Conservation (phyloP, 2,797 vertebrate species). For the Acanthornis magna region DNA sequence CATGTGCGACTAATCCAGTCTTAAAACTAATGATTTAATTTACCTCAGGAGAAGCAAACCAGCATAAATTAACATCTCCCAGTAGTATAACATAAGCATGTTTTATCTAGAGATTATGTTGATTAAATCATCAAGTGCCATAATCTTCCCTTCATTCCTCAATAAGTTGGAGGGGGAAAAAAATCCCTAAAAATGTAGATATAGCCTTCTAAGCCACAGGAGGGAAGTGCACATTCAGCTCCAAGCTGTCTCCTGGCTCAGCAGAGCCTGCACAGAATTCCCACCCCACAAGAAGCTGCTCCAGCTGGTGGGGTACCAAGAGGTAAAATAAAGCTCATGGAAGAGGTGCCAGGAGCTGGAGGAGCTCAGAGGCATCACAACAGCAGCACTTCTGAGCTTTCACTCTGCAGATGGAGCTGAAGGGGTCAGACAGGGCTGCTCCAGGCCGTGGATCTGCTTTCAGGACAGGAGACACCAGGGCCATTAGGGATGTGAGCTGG, state of each 20-base stretch:
- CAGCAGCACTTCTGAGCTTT: not conserved
- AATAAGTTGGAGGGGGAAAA: not conserved
- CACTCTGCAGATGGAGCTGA: not conserved
- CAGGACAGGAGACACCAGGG: not conserved
- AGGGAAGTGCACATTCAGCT: not conserved
- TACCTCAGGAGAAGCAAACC: constrained; percentile 47
- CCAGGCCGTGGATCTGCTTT: not conserved
- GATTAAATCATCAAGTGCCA: constrained; percentile 75
- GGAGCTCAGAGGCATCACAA: not conserved
- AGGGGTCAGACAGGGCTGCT: not conserved
- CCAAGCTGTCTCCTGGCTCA: not conserved
- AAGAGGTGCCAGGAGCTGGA: not conserved
- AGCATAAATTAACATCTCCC: constrained; percentile 73
- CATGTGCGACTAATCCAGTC: constrained; percentile 5
- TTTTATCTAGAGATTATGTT: constrained; percentile 74
- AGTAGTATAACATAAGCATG: constrained; percentile 52
- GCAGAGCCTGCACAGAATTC: not conserved
- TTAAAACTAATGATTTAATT: constrained; percentile 67
- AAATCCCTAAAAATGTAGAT: constrained; percentile 21
- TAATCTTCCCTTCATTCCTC: constrained; percentile 44
- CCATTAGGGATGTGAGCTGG: not conserved
- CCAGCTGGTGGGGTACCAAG: not conserved
- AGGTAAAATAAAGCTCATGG: not conserved
- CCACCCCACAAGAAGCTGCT: not conserved
- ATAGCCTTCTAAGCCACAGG: not conserved